Evolutionary conservation across 2,888 invertebrate species (phyloP).

Genomic region (Silvanus unidentatus): DNA sequence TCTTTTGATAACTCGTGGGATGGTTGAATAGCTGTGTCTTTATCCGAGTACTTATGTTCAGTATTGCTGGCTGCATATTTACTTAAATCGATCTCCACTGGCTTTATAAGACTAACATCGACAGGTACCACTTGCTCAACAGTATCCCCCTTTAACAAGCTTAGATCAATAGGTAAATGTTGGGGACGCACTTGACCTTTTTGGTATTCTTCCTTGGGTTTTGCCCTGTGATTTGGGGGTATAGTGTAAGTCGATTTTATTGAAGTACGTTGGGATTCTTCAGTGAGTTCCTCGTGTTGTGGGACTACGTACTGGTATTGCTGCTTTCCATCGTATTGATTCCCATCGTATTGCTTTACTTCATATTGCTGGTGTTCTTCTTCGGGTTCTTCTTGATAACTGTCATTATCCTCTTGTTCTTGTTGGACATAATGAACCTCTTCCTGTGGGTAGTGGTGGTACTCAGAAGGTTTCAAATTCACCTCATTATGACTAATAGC

Average conservation of each 20-base stretch:
- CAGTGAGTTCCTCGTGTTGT: slow-evolving; percentile 20
- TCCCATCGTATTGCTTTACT: slow-evolving; percentile 9
- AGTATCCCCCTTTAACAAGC: slow-evolving; percentile 22
- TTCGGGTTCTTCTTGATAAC: slow-evolving; percentile 10
- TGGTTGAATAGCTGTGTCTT: slow-evolving; percentile 17
- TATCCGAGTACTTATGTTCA: slow-evolving; percentile 1
- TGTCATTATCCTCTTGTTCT: background rate
- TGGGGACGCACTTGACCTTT: slow-evolving; percentile 8
- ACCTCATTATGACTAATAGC: slow-evolving; percentile 30
- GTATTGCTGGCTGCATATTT: slow-evolving; percentile 7
- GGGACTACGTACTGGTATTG: slow-evolving; percentile 17
- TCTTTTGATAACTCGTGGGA: slow-evolving; percentile 29
- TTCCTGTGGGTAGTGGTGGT: slow-evolving; percentile 8
- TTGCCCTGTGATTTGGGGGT: background rate
- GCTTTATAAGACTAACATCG: slow-evolving; percentile 31
- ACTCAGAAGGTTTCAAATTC: slow-evolving; percentile 16
- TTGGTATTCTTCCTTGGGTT: slow-evolving; percentile 8
- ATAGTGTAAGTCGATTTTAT: slow-evolving; percentile 8
- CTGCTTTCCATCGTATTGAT: background rate
- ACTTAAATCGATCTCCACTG: slow-evolving; percentile 31
- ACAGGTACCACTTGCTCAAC: slow-evolving; percentile 30
- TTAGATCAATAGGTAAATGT: slow-evolving; percentile 33
- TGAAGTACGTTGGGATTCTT: slow-evolving; percentile 20
- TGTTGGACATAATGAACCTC: slow-evolving; percentile 13
- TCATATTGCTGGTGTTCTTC: too few relatives aligned